Evolutionary conservation across 2,888 invertebrate genomes (phyloP).

Genomic region (Monopis laevigella): DNA sequence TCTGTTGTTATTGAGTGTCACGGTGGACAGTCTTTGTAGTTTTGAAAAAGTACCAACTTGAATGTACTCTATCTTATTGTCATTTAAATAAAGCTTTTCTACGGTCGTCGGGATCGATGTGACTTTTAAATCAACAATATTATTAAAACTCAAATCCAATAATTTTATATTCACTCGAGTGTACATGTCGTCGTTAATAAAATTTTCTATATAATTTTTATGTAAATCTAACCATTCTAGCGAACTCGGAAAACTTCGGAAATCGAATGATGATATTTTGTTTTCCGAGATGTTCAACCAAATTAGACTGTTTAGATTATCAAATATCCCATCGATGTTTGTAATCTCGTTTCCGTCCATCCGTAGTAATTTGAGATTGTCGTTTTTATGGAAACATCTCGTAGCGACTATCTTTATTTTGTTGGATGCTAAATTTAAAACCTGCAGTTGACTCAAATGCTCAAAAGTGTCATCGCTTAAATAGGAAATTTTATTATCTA

Average conservation of each 20-base stretch:
- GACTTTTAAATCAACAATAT: constrained; percentile 72
- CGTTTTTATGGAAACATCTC: constrained; percentile 77
- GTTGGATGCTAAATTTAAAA: constrained; percentile 84
- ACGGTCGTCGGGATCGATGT: constrained; percentile 77
- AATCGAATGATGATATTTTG: constrained; percentile 78
- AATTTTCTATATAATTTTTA: constrained; percentile 74
- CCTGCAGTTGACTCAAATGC: constrained; percentile 76
- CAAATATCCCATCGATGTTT: constrained; percentile 73
- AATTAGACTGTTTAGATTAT: constrained; percentile 73
- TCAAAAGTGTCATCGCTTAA: constrained; percentile 79
- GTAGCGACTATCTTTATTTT: constrained; percentile 76
- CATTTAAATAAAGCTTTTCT: constrained; percentile 76
- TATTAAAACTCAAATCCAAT: constrained; percentile 79
- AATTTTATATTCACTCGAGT: constrained; percentile 71
- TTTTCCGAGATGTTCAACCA: constrained; percentile 86
- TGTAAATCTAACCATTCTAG: constrained; percentile 84
- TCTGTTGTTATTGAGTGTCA: constrained; percentile 79
- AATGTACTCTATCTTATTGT: constrained; percentile 75
- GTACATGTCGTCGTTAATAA: constrained; percentile 65
- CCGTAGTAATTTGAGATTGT: constrained; percentile 75
- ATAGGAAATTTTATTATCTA: constrained; percentile 81
- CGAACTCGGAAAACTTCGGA: constrained; percentile 76
- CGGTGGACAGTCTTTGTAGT: constrained; percentile 74
- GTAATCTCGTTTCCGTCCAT: constrained; percentile 85
- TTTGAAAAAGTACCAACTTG: constrained; percentile 76